phyloP scores from a whole-genome alignment of 2,797 vertebrate species.

The Pelobates cultripes region DNA sequence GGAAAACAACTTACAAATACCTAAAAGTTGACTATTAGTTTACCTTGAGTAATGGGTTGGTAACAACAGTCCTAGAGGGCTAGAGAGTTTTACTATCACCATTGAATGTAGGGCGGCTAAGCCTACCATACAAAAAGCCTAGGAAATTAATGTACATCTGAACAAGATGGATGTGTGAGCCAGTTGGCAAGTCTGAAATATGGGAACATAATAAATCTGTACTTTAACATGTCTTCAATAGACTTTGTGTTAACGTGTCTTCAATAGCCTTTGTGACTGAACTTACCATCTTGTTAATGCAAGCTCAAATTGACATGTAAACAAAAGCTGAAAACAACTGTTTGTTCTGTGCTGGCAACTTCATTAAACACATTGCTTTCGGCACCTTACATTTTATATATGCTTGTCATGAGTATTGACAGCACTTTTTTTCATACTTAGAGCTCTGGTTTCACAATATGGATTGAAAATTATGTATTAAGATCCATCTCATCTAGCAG shows the following conservation, averaged over 20 bases:
- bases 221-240: background rate
- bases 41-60: too few species aligned
- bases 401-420: constrained; percentile 41
- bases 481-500: constrained; percentile 33
- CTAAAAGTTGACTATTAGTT: too few species aligned
- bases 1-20: too few species aligned
- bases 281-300: background rate
- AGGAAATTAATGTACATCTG: background rate
- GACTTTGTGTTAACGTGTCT: background rate
- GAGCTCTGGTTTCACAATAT: constrained; percentile 5
- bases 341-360: constrained; percentile 33
- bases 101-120: background rate
- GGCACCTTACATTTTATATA: constrained; percentile 25
- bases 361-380: constrained; percentile 39
- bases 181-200: background rate
- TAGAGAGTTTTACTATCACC: background rate
- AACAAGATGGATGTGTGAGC: background rate
- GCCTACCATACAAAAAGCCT: background rate
- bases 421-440: constrained; percentile 54
- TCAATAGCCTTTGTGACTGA: background rate
- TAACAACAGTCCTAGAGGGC: too few species aligned
- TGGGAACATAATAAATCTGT: background rate
- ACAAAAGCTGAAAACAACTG: constrained; percentile 30
- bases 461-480: constrained; percentile 34
- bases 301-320: constrained; percentile 16